These are phyloP conservation scores for Congeria kusceri DNA, from an alignment of 2,888 invertebrate species.

Conservation along the genomic window DNA sequence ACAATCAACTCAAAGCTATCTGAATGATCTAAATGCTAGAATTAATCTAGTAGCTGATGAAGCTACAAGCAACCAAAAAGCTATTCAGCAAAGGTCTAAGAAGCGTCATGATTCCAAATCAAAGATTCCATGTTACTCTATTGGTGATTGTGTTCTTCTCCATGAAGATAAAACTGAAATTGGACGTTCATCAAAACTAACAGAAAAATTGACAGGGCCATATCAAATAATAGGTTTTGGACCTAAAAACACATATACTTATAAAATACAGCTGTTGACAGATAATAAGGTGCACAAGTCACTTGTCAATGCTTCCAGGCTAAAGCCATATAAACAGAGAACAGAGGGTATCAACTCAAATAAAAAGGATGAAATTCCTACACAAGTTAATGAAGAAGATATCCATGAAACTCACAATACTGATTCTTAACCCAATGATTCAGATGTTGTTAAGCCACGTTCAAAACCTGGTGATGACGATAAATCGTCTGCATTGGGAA, in stretches of 20 bases:
- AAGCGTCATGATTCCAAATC: slow-evolving; percentile 26
- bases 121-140: slow-evolving; percentile 22
- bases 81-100: slow-evolving; percentile 18
- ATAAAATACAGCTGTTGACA: slow-evolving; percentile 9
- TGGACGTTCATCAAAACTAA: slow-evolving; percentile 15
- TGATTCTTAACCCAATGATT: too few relatives aligned
- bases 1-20: slow-evolving; percentile 15
- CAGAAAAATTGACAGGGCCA: slow-evolving; percentile 19
- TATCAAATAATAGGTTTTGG: slow-evolving; percentile 9
- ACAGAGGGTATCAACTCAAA: not conserved
- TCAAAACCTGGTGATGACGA: too few relatives aligned
- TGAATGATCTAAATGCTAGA: slow-evolving; percentile 21
- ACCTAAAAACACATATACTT: slow-evolving; percentile 9
- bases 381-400: too few relatives aligned
- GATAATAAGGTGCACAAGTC: slow-evolving; percentile 1
- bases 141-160: slow-evolving; percentile 32
- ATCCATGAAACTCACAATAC: too few relatives aligned
- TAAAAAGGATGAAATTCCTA: too few relatives aligned
- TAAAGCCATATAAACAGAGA: slow-evolving; percentile 39
- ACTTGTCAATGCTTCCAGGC: slow-evolving; percentile 31
- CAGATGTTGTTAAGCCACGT: too few relatives aligned
- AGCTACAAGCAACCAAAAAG: slow-evolving; percentile 26
- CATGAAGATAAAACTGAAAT: slow-evolving; percentile 6
- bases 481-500: too few relatives aligned
- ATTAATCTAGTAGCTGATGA: slow-evolving; percentile 25